Evolutionary conservation across 1,140 invertebrate species (phyloP).

Genomic region (Leptestheria dahalacensis): DNA sequence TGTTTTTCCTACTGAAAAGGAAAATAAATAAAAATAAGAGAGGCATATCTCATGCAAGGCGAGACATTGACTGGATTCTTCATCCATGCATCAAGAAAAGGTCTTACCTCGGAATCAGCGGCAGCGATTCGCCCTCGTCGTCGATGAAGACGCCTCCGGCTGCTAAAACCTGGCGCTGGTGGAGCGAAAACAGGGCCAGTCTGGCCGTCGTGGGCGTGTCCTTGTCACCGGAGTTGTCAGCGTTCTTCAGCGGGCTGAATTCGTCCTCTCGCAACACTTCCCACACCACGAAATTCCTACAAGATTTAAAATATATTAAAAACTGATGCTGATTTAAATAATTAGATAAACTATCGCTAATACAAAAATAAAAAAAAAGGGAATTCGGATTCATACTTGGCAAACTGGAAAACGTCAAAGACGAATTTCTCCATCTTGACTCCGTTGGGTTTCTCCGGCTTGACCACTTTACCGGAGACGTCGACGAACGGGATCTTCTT

Average conservation of each 20-base stretch:
- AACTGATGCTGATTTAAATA: neutral
- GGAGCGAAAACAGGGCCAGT: constrained; percentile 59
- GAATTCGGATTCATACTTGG: constrained; percentile 38
- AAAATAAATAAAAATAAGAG: too few species aligned
- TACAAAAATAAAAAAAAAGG: neutral
- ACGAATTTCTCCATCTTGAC: constrained; percentile 98
- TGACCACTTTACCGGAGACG: constrained; percentile 47
- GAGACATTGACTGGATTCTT: too few species aligned
- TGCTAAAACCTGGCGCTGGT: constrained; percentile 62
- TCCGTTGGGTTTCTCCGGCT: constrained; percentile 74
- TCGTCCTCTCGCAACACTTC: constrained; percentile 84
- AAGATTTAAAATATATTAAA: constrained; percentile 13
- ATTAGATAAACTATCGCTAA: too few species aligned
- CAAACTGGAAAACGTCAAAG: constrained; percentile 93
- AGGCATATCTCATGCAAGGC: too few species aligned
- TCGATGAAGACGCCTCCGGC: constrained; percentile 58
- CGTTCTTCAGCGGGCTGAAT: constrained; percentile 94
- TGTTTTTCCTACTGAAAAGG: too few species aligned
- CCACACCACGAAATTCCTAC: constrained; percentile 74
- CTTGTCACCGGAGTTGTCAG: constrained; percentile 56
- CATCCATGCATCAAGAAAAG: neutral
- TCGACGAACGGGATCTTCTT: constrained; percentile 91
- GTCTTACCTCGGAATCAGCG: constrained; percentile 34
- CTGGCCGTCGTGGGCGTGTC: constrained; percentile 80
- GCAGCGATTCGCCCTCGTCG: constrained; percentile 31